These are phyloP conservation scores for Cosmia trapezina DNA, from an alignment of 2,888 invertebrate species.

Conservation along the genomic window DNA sequence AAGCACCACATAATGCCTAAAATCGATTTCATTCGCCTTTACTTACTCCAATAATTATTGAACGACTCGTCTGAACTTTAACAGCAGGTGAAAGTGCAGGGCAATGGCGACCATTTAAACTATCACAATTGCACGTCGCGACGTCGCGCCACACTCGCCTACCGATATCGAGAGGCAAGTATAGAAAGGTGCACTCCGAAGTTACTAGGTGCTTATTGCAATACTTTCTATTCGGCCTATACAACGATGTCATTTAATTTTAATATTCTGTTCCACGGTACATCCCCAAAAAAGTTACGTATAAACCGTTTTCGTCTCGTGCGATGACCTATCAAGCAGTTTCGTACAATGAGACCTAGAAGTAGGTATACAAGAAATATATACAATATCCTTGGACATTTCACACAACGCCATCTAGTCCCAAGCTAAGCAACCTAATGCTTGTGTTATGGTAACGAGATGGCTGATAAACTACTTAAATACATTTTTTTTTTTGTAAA, in stretches of 20 bases:
- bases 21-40: not conserved
- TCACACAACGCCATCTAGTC: no score
- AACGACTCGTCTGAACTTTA: conserved; percentile 24
- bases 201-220: not conserved
- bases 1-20: no score
- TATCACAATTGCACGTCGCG: conserved; percentile 17
- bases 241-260: not conserved
- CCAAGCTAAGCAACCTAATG: no score
- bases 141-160: not conserved
- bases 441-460: no score
- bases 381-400: no score
- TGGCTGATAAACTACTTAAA: no score
- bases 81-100: conserved; percentile 40
- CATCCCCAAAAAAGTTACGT: no score
- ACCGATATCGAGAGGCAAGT: not conserved
- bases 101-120: conserved; percentile 27
- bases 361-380: not conserved
- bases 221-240: conserved; percentile 10
- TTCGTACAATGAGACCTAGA: not conserved
- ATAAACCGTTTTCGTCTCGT: no score
- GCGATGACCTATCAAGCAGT: no score
- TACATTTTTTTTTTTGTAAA: no score
- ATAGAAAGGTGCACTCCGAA: conserved; percentile 20
- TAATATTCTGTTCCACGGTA: not conserved
- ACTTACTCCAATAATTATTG: not conserved